These are phyloP conservation scores for Bombus soroeensis DNA, from an alignment of 1,140 invertebrate species.

Conservation along the genomic window DNA sequence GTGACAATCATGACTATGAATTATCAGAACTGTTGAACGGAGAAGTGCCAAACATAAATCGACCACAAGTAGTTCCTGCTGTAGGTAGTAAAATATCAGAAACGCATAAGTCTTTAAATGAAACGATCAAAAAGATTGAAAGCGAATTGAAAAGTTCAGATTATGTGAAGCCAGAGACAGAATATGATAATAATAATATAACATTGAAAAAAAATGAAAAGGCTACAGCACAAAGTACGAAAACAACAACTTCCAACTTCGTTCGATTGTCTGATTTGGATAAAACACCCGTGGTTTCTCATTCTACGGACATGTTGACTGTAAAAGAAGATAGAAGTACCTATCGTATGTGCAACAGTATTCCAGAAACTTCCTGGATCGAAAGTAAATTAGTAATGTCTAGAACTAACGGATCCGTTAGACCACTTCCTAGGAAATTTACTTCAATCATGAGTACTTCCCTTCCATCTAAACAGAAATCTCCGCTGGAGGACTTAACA, in stretches of 20 bases:
- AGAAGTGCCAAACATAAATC: constrained; percentile 61
- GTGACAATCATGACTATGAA: constrained; percentile 77
- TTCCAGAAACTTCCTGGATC: constrained; percentile 87
- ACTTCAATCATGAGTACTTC: constrained; percentile 77
- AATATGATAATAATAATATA: constrained; percentile 33
- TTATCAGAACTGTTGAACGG: constrained; percentile 69
- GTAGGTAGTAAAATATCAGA: constrained; percentile 72
- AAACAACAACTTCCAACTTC: constrained; percentile 73
- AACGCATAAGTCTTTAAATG: constrained; percentile 77
- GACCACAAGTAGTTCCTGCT: constrained; percentile 53
- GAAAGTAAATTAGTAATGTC: constrained; percentile 85
- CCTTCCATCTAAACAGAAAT: constrained; percentile 78
- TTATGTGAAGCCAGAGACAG: constrained; percentile 47
- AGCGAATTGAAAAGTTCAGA: constrained; percentile 75
- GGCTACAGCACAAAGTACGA: constrained; percentile 3
- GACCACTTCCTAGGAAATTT: constrained; percentile 72
- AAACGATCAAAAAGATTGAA: constrained; percentile 80
- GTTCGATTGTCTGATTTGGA: constrained; percentile 85
- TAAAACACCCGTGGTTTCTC: constrained; percentile 76
- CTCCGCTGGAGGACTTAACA: constrained; percentile 74
- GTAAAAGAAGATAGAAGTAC: constrained; percentile 68
- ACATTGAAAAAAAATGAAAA: constrained; percentile 36
- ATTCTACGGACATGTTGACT: constrained; percentile 36
- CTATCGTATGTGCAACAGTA: constrained; percentile 82
- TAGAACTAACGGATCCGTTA: constrained; percentile 81